These are phyloP conservation scores for Tillus elongatus DNA, from an alignment of 2,888 invertebrate species.

Conservation along the genomic window DNA sequence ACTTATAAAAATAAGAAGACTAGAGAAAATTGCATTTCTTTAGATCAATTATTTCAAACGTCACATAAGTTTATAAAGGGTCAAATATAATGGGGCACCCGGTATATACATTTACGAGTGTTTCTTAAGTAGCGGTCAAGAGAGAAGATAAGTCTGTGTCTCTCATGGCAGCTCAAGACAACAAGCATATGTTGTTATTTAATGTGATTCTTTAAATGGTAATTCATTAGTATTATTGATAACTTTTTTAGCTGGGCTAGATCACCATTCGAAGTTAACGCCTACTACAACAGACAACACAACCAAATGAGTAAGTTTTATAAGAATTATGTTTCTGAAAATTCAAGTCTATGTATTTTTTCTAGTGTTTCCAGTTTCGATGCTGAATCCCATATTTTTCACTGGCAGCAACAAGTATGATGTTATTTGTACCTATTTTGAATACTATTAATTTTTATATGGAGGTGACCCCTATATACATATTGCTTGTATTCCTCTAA, in stretches of 20 bases:
- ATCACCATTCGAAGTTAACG: slow-evolving; percentile 51
- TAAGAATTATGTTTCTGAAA: slow-evolving; percentile 7
- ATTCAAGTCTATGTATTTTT: slow-evolving; percentile 19
- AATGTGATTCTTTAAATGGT: neutral
- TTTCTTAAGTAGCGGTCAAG: no score
- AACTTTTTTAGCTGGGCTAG: slow-evolving; percentile 34
- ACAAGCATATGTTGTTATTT: neutral
- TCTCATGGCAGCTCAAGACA: no score
- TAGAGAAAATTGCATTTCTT: no score
- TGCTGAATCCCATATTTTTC: slow-evolving; percentile 36
- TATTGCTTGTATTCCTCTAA: no score
- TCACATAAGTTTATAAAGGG: no score
- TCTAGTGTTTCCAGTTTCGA: slow-evolving; percentile 35
- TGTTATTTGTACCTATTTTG: no score
- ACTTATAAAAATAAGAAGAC: no score
- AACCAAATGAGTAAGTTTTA: slow-evolving; percentile 41
- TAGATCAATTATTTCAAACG: no score
- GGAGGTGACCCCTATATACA: no score
- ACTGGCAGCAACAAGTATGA: slow-evolving; percentile 31
- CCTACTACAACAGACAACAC: slow-evolving; percentile 53
- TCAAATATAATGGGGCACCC: no score
- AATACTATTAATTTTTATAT: slow-evolving; percentile 9
- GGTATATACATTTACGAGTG: no score
- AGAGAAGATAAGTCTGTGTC: no score
- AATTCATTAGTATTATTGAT: neutral